Evolutionary conservation across 2,888 invertebrate species (phyloP).

Genomic region (Amphipoea lucens): DNA sequence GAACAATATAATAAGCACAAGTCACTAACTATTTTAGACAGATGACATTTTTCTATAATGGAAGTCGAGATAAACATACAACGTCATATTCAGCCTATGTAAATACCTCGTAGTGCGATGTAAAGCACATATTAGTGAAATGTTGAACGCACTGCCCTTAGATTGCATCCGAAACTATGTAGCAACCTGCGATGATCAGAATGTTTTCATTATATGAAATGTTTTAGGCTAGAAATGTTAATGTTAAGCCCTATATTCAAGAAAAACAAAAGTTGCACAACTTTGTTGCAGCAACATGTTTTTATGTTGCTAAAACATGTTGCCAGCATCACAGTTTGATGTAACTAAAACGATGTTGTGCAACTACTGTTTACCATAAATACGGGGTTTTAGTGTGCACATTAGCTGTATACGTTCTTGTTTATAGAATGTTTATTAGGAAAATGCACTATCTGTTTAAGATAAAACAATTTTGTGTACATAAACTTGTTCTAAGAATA

Average conservation of each 20-base stretch:
- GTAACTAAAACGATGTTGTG: slow-evolving; percentile 1
- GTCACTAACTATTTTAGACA: slow-evolving; percentile 35
- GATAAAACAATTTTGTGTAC: slow-evolving; percentile 29
- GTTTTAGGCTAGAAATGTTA: slow-evolving; percentile 56
- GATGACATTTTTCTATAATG: slow-evolving; percentile 13
- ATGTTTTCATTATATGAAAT: slow-evolving; percentile 45
- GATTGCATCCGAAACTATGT: slow-evolving; percentile 67
- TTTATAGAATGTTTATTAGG: slow-evolving; percentile 42
- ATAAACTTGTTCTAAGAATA: slow-evolving; percentile 16
- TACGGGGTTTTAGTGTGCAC: slow-evolving; percentile 53
- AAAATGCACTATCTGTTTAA: slow-evolving; percentile 54
- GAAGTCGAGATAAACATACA: slow-evolving; percentile 32
- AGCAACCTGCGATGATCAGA: slow-evolving; percentile 60
- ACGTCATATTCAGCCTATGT: slow-evolving; percentile 71
- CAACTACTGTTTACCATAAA: slow-evolving; percentile 29
- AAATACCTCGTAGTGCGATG: slow-evolving; percentile 72
- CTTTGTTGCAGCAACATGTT: slow-evolving; percentile 10
- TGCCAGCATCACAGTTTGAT: neutral
- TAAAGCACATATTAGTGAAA: slow-evolving; percentile 74
- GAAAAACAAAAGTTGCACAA: slow-evolving; percentile 14
- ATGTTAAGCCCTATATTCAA: slow-evolving; percentile 37
- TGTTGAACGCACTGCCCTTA: slow-evolving; percentile 74
- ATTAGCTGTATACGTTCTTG: slow-evolving; percentile 60
- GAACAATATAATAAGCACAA: slow-evolving; percentile 49
- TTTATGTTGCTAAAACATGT: neutral